Percentiles rank a stretch among this genome's conserved stretches.
Evolutionary conservation across 2,797 vertebrate genomes (phyloP).

Genomic region (Thripadectes ignobilis): DNA sequence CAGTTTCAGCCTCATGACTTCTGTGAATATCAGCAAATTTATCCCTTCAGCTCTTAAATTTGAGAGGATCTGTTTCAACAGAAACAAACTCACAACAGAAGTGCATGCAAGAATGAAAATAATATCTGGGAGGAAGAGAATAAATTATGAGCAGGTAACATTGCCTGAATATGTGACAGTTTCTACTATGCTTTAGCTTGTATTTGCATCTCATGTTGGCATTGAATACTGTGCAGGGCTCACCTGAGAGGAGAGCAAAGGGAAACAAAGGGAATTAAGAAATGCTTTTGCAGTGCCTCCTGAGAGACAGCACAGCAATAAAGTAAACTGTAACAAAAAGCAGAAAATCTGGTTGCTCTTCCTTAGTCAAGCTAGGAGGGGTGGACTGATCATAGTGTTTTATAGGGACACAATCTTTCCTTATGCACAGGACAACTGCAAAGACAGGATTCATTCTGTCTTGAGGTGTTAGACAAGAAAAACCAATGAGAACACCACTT

Average conservation of each 20-base stretch:
- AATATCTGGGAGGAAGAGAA: not conserved
- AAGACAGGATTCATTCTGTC: not conserved
- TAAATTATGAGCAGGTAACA: not conserved
- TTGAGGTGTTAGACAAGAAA: not conserved
- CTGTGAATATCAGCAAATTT: not conserved
- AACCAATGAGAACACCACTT: not conserved
- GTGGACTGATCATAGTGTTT: not conserved
- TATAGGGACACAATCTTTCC: accelerated
- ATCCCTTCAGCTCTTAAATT: not conserved
- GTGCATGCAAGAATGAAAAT: not conserved
- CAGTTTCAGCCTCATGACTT: not conserved
- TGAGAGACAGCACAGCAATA: not conserved
- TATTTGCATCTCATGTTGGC: not conserved
- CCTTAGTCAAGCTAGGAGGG: not conserved
- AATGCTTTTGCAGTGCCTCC: not conserved
- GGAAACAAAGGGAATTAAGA: not conserved
- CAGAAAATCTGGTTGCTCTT: not conserved
- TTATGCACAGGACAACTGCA: not conserved
- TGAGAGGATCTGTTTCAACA: not conserved
- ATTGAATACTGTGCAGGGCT: not conserved
- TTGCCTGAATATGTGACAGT: not conserved
- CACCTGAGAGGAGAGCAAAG: not conserved
- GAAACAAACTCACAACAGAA: not conserved
- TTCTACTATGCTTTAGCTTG: not conserved
- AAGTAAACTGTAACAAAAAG: not conserved